Evolutionary conservation across 1,140 invertebrate genomes (phyloP), one percentile per base, ranked within the genome.

Genomic region (Drosophila sturtevanti): DNA sequence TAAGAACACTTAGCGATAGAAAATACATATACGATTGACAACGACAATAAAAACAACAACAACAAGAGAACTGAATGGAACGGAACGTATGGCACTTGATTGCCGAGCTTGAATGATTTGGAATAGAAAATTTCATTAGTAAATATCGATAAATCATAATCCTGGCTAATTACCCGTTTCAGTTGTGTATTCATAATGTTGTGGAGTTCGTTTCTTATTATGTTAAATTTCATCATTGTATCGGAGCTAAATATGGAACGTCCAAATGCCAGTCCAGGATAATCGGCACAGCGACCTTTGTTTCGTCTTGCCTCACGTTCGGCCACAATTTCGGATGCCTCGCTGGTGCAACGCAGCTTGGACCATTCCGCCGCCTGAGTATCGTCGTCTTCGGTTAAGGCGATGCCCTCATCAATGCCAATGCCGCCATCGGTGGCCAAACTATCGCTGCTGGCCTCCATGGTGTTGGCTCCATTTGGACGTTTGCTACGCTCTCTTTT

Each of bases 181-280:
- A 99, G 94, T 92, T 98, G 98, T 92, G 97, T 97, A 91, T 98
- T 96, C 94, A 98, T 97, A 87, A 99, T 98, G 94, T 99, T 99
- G 93, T 99, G 97, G 85, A 99, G 94, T 93, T 99, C 98, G 92
- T 99, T 99, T 91, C 96, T 95, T 90, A 99, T 99, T 55, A 99
- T 96, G 91, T 96, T 97, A 93, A 99, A 98, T 93, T 98, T 99
- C 96, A 99, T 99, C 95, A 98, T 96, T 1, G 98, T 98, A 92
- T 98, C 98, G 52, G 98, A 98, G 90, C 97, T 98, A 92, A 99
- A 98, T 89, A 98, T 96, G 18, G 97, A 98, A 70, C 95, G 95
- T 18, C 97, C 97, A 81, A 98, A 98, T 0, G 97, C 97, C 7
- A 98, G 92, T 4, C 97, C 97, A 0, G 97, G 97, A 93, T 98